These are phyloP conservation scores for Listrodromus nycthemerus DNA, from an alignment of 2,888 invertebrate genomes.

Conservation along the genomic window DNA sequence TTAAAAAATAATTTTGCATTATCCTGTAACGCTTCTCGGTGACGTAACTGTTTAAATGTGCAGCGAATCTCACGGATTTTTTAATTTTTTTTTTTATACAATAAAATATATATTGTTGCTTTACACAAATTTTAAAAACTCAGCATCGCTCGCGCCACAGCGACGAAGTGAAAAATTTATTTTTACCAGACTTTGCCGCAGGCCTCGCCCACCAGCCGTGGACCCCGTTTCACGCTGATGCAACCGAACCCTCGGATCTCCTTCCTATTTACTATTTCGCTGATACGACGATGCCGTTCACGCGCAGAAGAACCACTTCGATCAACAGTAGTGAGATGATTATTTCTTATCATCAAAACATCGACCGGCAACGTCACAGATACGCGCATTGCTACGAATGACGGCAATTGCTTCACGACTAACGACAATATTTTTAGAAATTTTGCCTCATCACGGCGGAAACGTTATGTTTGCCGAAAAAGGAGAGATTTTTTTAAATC, in stretches of 20 bases:
- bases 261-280: not conserved
- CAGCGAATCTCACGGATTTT: not conserved
- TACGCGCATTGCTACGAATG: not conserved
- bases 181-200: slow-evolving; percentile 73
- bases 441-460: no score
- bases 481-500: no score
- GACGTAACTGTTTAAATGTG: not conserved
- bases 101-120: not conserved
- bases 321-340: not conserved
- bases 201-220: slow-evolving; percentile 63
- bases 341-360: not conserved
- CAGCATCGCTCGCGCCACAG: slow-evolving; percentile 66
- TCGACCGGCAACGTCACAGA: not conserved
- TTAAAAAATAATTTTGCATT: no score
- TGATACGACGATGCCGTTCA: not conserved
- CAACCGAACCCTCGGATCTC: slow-evolving; percentile 2
- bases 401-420: not conserved
- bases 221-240: not conserved
- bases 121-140: not conserved
- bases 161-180: slow-evolving; percentile 75
- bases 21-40: no score
- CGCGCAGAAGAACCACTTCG: not conserved
- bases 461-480: no score
- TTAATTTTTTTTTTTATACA: no score
- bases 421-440: not conserved